Base-by-base conservation (phyloP, 2,113 vertebrate genomes). In the Lynx canadensis region DNA sequence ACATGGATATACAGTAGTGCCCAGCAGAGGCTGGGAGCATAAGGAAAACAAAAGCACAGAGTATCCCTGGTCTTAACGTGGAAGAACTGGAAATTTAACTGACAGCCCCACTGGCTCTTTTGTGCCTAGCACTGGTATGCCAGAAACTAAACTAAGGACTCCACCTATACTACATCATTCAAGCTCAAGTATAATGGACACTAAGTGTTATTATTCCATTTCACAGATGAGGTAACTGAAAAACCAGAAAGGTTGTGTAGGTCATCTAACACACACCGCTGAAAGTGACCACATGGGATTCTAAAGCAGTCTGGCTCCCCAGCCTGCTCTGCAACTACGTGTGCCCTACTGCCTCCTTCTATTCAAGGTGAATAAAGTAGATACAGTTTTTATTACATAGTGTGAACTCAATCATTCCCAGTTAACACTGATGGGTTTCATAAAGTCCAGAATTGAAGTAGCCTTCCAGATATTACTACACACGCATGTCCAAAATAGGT, bases 361-460 rank as follows among this genome's bases (percentile, higher is more conserved):
- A 29, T 3, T 65, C 68, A 71, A 50, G 63, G 13, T 76, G 12
- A 81, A 19, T 76, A 48, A 65, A 63, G 4, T 23, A 2, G 12
- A 0, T 38, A 6, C 4, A 12, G 36, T 21, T 78, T 93, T 89
- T 13, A 16, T 45, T 38, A 41, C 41, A 76, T 2, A 60, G 57
- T 38, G 6, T 63, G 31, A 29, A 86, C 31, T 78, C 33, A 29
- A 2, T 68, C 85, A 36, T 80, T 82, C n/a, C 73, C 36, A 66
- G 15, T 12, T 79, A 50, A 71, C 69, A 14, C 89, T 55, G 10
- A 27, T 25, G 52, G 52, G 31, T 52, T 96, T 97, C 52, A 29
- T 33, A 31, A 78, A 85, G 31, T 33, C 36, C 71, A 94, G 23
- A 96, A 76, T 33, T 71, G n/a, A 57, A 76, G 69, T 55, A 76